Conservation (phyloP, 2,113 vertebrate species). For the Gymnorhina tibicen region DNA sequence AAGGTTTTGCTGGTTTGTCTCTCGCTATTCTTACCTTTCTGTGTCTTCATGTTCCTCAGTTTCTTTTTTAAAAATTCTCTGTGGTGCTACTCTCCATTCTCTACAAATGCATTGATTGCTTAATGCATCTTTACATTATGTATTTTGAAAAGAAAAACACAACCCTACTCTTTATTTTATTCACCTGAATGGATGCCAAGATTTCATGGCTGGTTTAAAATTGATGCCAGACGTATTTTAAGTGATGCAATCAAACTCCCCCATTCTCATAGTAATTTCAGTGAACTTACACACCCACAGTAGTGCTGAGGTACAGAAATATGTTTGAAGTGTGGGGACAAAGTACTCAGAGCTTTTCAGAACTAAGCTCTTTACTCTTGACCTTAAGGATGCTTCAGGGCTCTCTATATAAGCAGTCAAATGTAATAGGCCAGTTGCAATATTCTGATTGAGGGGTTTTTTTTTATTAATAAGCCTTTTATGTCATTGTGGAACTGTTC, state of each 20-base stretch:
- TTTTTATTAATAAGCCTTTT: background rate
- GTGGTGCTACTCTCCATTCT: background rate
- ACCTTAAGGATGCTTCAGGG: background rate
- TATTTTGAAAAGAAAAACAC: background rate
- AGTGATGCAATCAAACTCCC: background rate
- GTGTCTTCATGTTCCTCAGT: background rate
- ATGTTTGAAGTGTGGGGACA: background rate
- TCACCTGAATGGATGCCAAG: background rate
- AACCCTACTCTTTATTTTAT: background rate
- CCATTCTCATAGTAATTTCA: background rate
- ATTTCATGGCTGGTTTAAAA: background rate
- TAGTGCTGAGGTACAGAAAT: background rate
- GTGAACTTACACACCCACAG: background rate
- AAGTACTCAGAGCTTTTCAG: background rate
- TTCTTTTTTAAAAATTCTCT: background rate
- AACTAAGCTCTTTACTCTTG: background rate
- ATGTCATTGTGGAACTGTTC: background rate
- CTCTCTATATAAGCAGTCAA: background rate
- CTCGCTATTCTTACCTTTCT: background rate
- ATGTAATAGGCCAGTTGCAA: background rate
- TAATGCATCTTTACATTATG: background rate
- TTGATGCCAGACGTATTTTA: background rate
- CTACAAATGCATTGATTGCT: background rate
- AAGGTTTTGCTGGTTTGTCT: background rate
- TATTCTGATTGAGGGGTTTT: background rate